Conservation (phyloP, 2,797 vertebrate genomes). For the Mus spretus region DNA sequence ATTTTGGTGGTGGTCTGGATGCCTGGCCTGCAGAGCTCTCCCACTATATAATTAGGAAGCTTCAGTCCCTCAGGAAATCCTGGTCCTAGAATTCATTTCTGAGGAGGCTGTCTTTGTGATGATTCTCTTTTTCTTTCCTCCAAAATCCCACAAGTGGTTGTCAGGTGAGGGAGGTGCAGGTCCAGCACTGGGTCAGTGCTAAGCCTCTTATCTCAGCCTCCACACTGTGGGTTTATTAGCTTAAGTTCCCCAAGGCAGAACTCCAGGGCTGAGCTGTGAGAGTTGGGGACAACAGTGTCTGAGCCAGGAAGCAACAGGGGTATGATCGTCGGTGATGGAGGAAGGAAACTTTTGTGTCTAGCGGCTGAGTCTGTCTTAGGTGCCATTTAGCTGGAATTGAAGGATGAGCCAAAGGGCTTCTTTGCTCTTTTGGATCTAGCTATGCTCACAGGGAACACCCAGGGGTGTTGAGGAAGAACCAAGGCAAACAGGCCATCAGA, state of each 20-base stretch:
- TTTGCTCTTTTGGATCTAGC: not conserved
- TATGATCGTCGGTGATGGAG: not conserved
- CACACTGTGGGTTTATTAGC: not conserved
- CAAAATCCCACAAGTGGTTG: constrained; percentile 45
- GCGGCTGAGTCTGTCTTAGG: not conserved
- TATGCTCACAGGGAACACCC: accelerated
- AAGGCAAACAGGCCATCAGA: not conserved
- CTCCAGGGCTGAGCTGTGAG: constrained; percentile 27
- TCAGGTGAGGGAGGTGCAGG: constrained; percentile 22
- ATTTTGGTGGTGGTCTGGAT: not conserved
- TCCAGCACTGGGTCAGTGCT: not conserved
- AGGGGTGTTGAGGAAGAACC: accelerated
- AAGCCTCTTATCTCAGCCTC: constrained; percentile 67
- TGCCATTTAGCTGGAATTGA: not conserved
- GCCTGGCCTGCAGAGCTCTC: not conserved
- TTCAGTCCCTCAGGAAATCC: not conserved
- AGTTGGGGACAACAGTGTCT: not conserved
- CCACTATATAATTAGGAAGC: not conserved
- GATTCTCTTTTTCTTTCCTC: not conserved
- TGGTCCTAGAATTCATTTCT: constrained; percentile 48
- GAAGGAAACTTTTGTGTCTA: not conserved
- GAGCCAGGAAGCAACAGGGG: not conserved
- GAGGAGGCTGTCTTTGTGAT: not conserved
- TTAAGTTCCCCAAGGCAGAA: constrained; percentile 33
- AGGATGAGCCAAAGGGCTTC: accelerated